phyloP scores from a whole-genome alignment of 2,797 vertebrate genomes.

The Philypnodon macrostomus region DNA sequence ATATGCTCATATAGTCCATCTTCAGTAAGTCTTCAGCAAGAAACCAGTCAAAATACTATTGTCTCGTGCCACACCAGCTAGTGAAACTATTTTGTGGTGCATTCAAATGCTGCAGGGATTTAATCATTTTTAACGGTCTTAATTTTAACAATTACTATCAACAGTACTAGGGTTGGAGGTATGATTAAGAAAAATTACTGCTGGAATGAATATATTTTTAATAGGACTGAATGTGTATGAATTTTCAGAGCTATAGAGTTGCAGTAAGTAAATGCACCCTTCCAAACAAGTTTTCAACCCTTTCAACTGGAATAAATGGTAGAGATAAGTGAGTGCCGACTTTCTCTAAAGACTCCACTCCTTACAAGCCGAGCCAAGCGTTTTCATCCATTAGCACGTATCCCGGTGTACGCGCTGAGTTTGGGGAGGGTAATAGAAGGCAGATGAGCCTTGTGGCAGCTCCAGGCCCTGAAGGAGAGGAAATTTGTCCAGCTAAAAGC shows the following conservation, averaged over 20 bases:
- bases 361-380: slow-evolving; percentile 45
- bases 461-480: slow-evolving; percentile 72
- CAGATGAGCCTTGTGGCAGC: slow-evolving; percentile 60
- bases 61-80: too few relatives aligned
- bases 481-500: slow-evolving; percentile 95
- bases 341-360: slow-evolving; percentile 42
- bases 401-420: slow-evolving; percentile 54
- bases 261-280: neutral
- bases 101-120: too few relatives aligned
- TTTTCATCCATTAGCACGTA: slow-evolving; percentile 70
- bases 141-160: too few relatives aligned
- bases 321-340: slow-evolving; percentile 50
- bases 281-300: neutral
- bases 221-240: too few relatives aligned
- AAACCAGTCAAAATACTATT: too few relatives aligned
- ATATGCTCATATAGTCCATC: too few relatives aligned
- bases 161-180: too few relatives aligned
- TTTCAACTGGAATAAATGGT: slow-evolving; percentile 51
- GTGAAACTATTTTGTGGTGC: too few relatives aligned
- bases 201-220: too few relatives aligned
- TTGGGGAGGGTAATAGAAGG: slow-evolving; percentile 62
- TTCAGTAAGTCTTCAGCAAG: too few relatives aligned
- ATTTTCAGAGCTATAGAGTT: neutral
- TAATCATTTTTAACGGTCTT: too few relatives aligned
- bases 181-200: too few relatives aligned